Percentiles rank a stretch among this genome's conserved stretches.
These are phyloP conservation scores for Anableps anableps DNA, from an alignment of 2,797 vertebrate species.

Conservation along the genomic window DNA sequence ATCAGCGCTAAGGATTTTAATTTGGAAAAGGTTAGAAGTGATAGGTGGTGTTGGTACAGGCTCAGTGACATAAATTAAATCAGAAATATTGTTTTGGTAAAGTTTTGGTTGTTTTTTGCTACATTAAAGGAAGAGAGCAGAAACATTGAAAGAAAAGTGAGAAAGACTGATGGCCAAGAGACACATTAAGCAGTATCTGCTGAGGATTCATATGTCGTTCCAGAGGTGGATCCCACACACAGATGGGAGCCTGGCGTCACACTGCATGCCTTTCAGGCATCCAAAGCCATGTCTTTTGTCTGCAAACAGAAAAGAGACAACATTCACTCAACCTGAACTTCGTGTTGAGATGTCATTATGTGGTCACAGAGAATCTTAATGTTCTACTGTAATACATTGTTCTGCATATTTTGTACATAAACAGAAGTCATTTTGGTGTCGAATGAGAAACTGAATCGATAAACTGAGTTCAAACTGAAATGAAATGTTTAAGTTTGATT, in stretches of 20 bases:
- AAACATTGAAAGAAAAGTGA: not conserved
- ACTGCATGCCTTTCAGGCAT: not conserved
- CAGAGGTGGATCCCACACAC: not conserved
- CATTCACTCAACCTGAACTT: not conserved
- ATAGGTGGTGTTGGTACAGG: rapidly evolving
- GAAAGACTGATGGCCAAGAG: not conserved
- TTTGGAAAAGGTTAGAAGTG: not conserved
- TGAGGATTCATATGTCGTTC: not conserved
- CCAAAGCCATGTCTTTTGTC: not conserved
- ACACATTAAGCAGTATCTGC: no score
- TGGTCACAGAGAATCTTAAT: no score
- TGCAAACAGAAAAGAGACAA: not conserved
- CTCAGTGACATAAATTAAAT: not conserved
- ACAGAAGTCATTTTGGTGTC: not conserved
- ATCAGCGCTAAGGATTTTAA: not conserved
- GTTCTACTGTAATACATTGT: not conserved
- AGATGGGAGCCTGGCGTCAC: not conserved
- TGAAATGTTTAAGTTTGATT: not conserved
- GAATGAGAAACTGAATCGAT: not conserved
- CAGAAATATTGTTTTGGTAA: not conserved
- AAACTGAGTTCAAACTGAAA: not conserved
- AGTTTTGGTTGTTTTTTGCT: not conserved
- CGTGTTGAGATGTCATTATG: not conserved
- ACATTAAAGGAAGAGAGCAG: not conserved
- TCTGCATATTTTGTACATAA: not conserved